A percentile compares a stretch with the other conserved stretches of the same genome.
These are phyloP conservation scores for human (Homo sapiens) DNA, from an alignment of 2,113 vertebrate species.

Conservation along the genomic window DNA sequence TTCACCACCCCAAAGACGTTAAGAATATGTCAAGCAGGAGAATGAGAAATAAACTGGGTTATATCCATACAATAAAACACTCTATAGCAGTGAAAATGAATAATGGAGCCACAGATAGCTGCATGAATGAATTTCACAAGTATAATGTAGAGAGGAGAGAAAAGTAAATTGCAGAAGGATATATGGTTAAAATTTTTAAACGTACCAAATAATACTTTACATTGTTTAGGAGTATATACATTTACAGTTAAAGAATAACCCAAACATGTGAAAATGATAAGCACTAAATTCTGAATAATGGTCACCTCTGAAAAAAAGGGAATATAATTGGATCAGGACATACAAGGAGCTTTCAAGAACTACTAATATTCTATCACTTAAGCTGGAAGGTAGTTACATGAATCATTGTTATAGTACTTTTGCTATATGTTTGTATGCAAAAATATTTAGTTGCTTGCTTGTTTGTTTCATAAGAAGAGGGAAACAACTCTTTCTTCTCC, in stretches of 20 bases:
- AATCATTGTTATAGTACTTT: background rate
- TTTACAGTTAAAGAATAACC: background rate
- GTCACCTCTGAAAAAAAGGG: background rate
- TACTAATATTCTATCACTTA: background rate
- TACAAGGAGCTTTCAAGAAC: background rate
- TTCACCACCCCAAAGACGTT: background rate
- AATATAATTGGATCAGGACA: background rate
- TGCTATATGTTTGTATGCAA: background rate
- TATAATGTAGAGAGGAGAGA: background rate
- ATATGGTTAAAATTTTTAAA: background rate
- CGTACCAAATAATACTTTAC: background rate
- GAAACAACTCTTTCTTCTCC: background rate
- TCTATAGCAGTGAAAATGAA: background rate
- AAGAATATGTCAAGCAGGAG: background rate
- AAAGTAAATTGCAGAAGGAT: background rate
- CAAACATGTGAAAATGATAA: background rate
- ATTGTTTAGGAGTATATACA: background rate
- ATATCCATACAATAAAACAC: background rate
- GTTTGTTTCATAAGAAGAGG: background rate
- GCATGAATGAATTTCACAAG: background rate
- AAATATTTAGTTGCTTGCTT: background rate
- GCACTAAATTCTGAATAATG: background rate
- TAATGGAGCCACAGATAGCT: background rate
- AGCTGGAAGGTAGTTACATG: background rate
- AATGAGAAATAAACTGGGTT: background rate